Evolutionary conservation across 2,888 invertebrate genomes (phyloP), one percentile per base, ranked within the genome.

Genomic region (Invenusta paracnida): DNA sequence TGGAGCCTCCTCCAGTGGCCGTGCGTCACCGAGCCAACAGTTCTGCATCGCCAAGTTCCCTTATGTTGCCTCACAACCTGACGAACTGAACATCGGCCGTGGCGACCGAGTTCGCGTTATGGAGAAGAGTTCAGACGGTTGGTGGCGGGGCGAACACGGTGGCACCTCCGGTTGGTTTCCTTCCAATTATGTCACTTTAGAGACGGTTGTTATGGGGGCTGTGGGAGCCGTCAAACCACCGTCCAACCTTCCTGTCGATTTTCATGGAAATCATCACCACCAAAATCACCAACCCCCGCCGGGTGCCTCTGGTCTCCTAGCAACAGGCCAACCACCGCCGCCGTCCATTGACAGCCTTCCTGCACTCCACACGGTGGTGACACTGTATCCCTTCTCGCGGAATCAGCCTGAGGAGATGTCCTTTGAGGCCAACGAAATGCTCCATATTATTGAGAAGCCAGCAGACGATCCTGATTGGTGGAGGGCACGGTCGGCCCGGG

Each of bases 391-490:
- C 11, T 92, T 91, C 88, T 95, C 95, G 88, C 96, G 96, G 92
- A 95, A 89, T 81, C 90, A 90, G 88, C 88, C 96, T 91, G 97
- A 97, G 91, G 98, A 98, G 93, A 92, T 98, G 89, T 96, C 96
- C 88, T 98, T 98, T 92, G 96, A 97, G 91, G 98, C 98, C 91
- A 97, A 97, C 84, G 98, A 99, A 92, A 88, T 67, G 17, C 84
- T 85, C 11, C 66, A 31, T 94, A 96, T 99, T 89, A 93, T 99
- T 88, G 98, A 98, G 93, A 94, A 97, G 90, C 98, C 98, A 5
- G 94, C 95, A 1, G 95, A 96, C 87, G 99, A 99, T 93, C 98
- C 99, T 5, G 98, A 99, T 93, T 99, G 99, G 99, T 96, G 95
- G 93, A 95, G 95, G 91, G 98, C 98, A 85, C 93, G 97, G 82